A percentile compares a stretch with the other conserved stretches of the same genome.
phyloP scores from a whole-genome alignment of 2,888 invertebrate genomes.

The Beris chalybata region DNA sequence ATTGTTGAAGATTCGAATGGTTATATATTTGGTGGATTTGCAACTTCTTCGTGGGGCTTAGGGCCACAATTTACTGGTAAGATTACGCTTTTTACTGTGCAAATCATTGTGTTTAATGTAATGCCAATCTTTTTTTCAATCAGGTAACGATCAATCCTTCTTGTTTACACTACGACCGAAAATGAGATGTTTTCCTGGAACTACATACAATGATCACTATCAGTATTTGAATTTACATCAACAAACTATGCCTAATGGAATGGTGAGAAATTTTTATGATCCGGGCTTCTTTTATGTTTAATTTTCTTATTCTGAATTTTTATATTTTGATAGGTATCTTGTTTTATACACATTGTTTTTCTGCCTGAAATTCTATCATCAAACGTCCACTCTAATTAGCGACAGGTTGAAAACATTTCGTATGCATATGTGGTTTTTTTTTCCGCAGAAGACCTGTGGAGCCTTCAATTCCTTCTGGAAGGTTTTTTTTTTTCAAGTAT shows the following conservation, averaged over 20 bases:
- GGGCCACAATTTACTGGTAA: slow-evolving; percentile 75
- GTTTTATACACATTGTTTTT: too few species aligned
- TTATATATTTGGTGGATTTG: slow-evolving; percentile 88
- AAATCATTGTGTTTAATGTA: not conserved
- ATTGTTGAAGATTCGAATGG: slow-evolving; percentile 81
- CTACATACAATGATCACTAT: slow-evolving; percentile 85
- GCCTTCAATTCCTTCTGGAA: too few species aligned
- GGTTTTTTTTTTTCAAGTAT: too few species aligned
- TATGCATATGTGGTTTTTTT: too few species aligned
- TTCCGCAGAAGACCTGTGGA: too few species aligned
- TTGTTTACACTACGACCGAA: slow-evolving; percentile 82
- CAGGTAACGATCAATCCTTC: slow-evolving; percentile 73
- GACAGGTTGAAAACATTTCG: too few species aligned
- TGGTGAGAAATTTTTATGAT: slow-evolving; percentile 60
- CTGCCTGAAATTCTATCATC: too few species aligned
- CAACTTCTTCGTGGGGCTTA: slow-evolving; percentile 74
- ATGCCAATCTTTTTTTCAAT: not conserved
- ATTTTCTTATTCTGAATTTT: slow-evolving; percentile 2
- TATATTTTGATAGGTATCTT: not conserved
- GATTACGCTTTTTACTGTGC: slow-evolving; percentile 14
- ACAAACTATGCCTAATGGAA: slow-evolving; percentile 91
- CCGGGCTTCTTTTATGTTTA: slow-evolving; percentile 11
- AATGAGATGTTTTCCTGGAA: slow-evolving; percentile 75
- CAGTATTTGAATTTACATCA: slow-evolving; percentile 91
- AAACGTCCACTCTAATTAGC: too few species aligned